phyloP scores from a whole-genome alignment of 1,140 invertebrate species.

The Pseudomyrmex concolor region DNA sequence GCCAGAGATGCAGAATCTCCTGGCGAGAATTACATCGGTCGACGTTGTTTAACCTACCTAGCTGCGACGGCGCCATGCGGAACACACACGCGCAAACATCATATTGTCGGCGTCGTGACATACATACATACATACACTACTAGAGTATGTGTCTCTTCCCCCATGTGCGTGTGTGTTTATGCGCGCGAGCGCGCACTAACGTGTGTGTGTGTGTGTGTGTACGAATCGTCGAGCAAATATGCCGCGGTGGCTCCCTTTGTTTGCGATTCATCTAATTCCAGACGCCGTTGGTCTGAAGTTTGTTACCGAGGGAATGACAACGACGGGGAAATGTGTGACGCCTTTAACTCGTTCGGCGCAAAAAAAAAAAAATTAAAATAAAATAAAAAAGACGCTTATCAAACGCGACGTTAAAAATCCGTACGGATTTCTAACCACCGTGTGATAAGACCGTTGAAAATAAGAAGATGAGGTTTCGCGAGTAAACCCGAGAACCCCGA shows the following conservation, averaged over 20 bases:
- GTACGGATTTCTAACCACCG: conserved; percentile 2
- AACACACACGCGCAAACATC: conserved; percentile 1
- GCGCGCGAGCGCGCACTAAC: too few relatives aligned
- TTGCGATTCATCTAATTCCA: conserved; percentile 65
- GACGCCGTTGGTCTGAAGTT: conserved; percentile 29
- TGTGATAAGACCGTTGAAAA: conserved; percentile 30
- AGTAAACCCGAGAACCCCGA: conserved; percentile 33
- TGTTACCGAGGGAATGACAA: conserved; percentile 26
- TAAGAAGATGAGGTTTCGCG: conserved; percentile 13
- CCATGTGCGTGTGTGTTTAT: background rate
- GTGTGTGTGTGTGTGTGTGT: conserved; percentile 1
- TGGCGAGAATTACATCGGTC: conserved; percentile 9
- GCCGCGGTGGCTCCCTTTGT: conserved; percentile 45
- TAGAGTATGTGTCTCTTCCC: too few relatives aligned
- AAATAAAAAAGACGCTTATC: conserved; percentile 24
- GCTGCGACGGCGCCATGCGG: background rate
- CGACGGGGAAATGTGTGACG: background rate
- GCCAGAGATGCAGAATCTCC: background rate
- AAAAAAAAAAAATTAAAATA: background rate
- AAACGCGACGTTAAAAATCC: conserved; percentile 16
- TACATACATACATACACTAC: background rate
- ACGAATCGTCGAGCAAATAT: conserved; percentile 53
- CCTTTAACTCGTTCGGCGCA: conserved; percentile 10
- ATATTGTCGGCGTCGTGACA: background rate
- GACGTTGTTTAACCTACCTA: conserved; percentile 4